Evolutionary conservation across 2,113 vertebrate genomes (phyloP).

Genomic region (Cynopterus brachyotis): DNA sequence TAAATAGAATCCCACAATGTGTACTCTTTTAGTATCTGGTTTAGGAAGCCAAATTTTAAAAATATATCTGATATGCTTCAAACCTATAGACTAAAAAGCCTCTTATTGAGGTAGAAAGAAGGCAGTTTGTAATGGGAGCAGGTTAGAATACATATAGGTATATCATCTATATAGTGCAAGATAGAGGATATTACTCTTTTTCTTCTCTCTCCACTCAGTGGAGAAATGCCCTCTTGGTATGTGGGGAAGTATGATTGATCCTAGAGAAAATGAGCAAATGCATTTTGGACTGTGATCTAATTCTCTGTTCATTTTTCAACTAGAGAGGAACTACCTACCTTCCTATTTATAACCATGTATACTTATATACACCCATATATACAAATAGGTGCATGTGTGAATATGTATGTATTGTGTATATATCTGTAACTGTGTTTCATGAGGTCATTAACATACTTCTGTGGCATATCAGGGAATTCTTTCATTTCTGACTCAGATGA

Average conservation of each 20-base stretch:
- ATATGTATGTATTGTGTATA: not conserved
- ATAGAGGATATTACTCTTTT: not conserved
- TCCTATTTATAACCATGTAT: not conserved
- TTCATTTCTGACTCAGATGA: not conserved
- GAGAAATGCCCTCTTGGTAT: not conserved
- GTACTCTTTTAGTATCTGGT: not conserved
- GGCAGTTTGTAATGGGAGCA: not conserved
- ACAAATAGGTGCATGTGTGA: not conserved
- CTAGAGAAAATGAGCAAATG: not conserved
- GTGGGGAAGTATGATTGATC: not conserved
- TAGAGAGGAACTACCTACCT: not conserved
- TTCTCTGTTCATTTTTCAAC: not conserved
- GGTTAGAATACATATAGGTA: not conserved
- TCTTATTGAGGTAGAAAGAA: not conserved
- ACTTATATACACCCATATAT: not conserved
- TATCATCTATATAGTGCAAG: not conserved
- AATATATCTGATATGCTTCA: not conserved
- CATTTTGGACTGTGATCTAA: slow-evolving; percentile 9
- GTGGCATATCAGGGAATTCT: not conserved
- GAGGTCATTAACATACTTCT: not conserved
- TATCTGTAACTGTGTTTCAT: not conserved
- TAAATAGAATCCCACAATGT: not conserved
- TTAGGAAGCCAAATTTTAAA: not conserved
- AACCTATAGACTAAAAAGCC: not conserved
- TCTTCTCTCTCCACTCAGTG: not conserved